Evolutionary conservation across 2,888 invertebrate genomes (phyloP), one percentile per base, ranked within the genome.

Genomic region (Apodemia hepburni): DNA sequence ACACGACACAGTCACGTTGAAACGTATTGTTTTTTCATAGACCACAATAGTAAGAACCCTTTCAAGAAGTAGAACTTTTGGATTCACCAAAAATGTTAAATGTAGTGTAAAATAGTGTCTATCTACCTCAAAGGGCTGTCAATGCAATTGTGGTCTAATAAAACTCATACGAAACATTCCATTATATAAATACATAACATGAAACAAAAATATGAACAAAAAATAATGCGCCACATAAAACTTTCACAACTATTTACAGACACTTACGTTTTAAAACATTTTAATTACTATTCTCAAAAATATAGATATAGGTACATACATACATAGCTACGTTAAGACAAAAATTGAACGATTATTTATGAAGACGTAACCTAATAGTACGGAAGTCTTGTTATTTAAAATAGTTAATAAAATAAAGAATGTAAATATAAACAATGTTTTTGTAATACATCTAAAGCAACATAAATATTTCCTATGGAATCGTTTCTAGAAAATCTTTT

Each of bases 171-270:
- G 78, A 84, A 78, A 81, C 77, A 76, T 78, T 76, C 78, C 80
- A 80, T 80, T 85, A 87, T 85, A 85, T 87, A 88, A 87, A 85
- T 87, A 88, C 80, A 81, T 85, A 88, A 88, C 82, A 77, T 86
- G 82, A 82, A 87, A 86, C 79, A 81, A 79, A 81, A 81, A 78
- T 79, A 76, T 78, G 75, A 79, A 82, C 79, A 79, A 82, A 78
- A 84, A 81, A 85, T 85, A 87, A 88, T 86, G 82, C 87, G 90
- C 87, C 87, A 90, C 89, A 79, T 87, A 89, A 85, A 89, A 85
- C 87, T 83, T 87, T 84, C 88, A 87, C 86, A 73, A 88, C 84
- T 89, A 89, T 90, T 79, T 90, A 89, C 89, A 88, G 67, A 82
- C 84, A 87, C 85, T 84, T 87, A 87, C 75, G 72, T 77, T 79